Base-by-base conservation (phyloP, 2,888 invertebrate genomes). In the Nesidiocoris tenuis region DNA sequence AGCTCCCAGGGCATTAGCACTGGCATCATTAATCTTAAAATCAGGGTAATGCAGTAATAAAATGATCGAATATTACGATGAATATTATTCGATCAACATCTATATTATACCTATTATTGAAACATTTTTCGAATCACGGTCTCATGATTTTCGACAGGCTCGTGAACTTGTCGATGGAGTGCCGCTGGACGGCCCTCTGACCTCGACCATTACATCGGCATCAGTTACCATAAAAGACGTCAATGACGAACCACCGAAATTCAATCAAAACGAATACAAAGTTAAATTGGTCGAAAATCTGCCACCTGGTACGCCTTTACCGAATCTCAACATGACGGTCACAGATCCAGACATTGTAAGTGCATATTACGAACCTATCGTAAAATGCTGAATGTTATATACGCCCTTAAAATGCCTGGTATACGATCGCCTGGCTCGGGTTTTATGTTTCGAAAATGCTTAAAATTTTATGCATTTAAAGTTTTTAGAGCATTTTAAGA, bases 161-260 rank as follows among this genome's bases (percentile, higher is more conserved):
- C 88, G 90, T 63, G 95, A 95, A 84, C 80, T 94, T 77, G 88
- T 92, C 0, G 89, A 92, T 82, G 93, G 91, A 0, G 84, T 86
- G 0, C 90, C 90, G 0, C 85, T 90, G 1, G 87, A 89, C 80
- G 90, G 92, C 78, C 85, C 89, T 1, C 83, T 89, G 70, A 91
- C 93, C 0, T 88, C 89, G 1, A 88, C 92, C 0, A 86, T 87
- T 0, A 90, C 92, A 0, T 90, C 90, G 74, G 90, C 92, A 9
- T 92, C 92, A 0, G 88, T 96, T 68, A 94, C 92, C 57, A 92
- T 95, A 80, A 90, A 90, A 80, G 95, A 95, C 83, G 93, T 95
- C 0, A 95, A 95, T 83, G 95, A 95, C 82, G 94, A 94, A 80
- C 91, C 94, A 0, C 95, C 95, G 0, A 86, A 87, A 61, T 95